Conservation (phyloP, 30 jellyfish, hydroid and myxozoan genomes). For the Cassiopea xamachana region DNA sequence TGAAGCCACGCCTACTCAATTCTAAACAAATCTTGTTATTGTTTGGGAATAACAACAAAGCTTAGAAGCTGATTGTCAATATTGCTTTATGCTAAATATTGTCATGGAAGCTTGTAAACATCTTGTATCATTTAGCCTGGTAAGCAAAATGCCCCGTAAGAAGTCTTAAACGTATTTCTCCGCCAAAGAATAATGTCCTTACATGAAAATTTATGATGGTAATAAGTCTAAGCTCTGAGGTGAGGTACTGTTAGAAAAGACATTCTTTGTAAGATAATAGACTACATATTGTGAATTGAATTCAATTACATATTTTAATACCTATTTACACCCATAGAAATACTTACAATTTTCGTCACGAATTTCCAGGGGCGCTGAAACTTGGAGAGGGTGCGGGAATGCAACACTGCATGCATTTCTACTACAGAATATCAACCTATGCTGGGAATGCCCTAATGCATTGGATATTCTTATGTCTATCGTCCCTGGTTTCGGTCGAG, state of each 20-base stretch:
- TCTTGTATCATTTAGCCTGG: too few relatives aligned
- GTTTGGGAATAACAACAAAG: too few relatives aligned
- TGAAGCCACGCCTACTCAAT: too few relatives aligned
- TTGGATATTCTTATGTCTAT: too few relatives aligned
- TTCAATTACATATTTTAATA: not conserved
- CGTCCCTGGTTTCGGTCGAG: too few relatives aligned
- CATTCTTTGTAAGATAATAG: not conserved
- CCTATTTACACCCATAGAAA: slow-evolving; percentile 1
- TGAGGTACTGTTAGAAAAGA: not conserved
- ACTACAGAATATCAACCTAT: not conserved
- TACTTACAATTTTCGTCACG: not conserved
- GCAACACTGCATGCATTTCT: not conserved
- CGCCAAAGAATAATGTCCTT: too few relatives aligned
- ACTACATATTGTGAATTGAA: slow-evolving; percentile 7
- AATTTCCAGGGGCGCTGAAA: not conserved
- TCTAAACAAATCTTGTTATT: too few relatives aligned
- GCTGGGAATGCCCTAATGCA: not conserved
- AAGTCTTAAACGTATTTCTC: too few relatives aligned
- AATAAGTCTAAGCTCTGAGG: not conserved
- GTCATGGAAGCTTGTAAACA: too few relatives aligned
- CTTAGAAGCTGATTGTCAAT: too few relatives aligned
- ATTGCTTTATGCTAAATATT: too few relatives aligned
- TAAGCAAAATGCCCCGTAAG: too few relatives aligned
- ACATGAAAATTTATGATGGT: not conserved
- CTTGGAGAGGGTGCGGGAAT: not conserved